Base-by-base conservation (phyloP, 2,888 invertebrate genomes). In the Drosophila bunnanda region DNA sequence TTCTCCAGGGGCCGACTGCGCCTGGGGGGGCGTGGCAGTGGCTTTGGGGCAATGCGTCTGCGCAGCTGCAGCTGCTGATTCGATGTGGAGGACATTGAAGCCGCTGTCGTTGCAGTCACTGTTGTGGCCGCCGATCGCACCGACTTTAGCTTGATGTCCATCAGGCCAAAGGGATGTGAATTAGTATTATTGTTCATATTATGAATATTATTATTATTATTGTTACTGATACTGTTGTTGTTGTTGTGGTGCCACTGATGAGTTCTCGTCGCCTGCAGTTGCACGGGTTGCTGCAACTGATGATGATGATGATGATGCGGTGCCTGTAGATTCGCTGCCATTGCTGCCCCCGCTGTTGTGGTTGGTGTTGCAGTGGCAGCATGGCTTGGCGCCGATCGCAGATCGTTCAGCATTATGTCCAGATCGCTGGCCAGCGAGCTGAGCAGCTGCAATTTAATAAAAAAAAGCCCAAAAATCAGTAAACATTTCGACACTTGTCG, bases 391-490 rank as follows among this genome's bases (percentile, higher is more conserved):
- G 95, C 94, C 80, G 96, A 95, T 90, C 96, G 96, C 71, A 97
- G 93, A 92, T 97, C 97, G 87, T 95, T 95, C 88, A 97, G 94
- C 96, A 97, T 96, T 86, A 96, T 95, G 93, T 97, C 97, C 93
- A 97, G 93, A 93, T 97, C 97, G 89, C 95, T 95, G 74, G 97
- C 97, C 89, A 97, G 93, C 65, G 96, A 95, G 93, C 95, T 96
- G 92, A 96, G 94, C 92, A 96, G 93, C 96, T 96, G 94, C 44
- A 94, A 70, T 44, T 15, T 25, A 12, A 17, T 7, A 20, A 38
- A 28, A 39, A 39, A 28, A 34, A 53, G 15, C 1, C 8, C 8
- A 4, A 7, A 17, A 22, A 20, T 34, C 3, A 34, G 9, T 22
- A 52, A 15, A 22, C 2, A 52, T 34, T 34, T 34, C 2, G 2